Base-by-base conservation (phyloP, 2,113 vertebrate genomes). In the Pogona vitticeps region DNA sequence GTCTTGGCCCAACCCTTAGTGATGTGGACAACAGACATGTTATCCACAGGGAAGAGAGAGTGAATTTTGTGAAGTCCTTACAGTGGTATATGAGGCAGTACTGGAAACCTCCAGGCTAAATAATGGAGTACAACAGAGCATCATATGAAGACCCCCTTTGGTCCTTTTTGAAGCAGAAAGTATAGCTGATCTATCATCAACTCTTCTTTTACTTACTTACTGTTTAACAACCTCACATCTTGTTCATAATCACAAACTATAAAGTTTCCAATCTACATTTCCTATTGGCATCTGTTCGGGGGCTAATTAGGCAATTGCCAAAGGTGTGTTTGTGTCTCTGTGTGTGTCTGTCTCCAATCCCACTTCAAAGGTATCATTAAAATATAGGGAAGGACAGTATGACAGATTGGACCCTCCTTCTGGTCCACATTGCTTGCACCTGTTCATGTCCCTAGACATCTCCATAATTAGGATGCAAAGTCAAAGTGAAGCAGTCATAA, bases 401-500 rank as follows among this genome's bases (percentile, higher is more conserved):
- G 92, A 89, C 52, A 81, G 88, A 76, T 42, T 89, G 84, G 0
- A 3, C 21, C 61, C 1, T 46, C 79, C 80, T 93, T 87, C 88
- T 80, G 52, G 83, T 85, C 3, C 38, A 67, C 67, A 12, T 10
- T 9, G 40, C 84, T 78, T 82, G 84, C 61, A 86, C 67, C 85
- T 89, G 71, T 1, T 0, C 8, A 72, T 73, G 79, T 90, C 78
- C 88, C 85, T 86, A 6, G 6, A 10, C n/a, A 83, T 89, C 82
- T 88, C 83, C 84, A 77, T 88, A 88, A 91, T 91, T 93, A 92
- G 80, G 88, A 90, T 85, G 46, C 33, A 86, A 88, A 94, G 79
- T 81, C 81, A 70, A 92, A 88, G 88, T 88, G 92, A 90, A 84
- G 83, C 90, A 46, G 84, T 31, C 2, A 73, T 80, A 91, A 92